Base-by-base conservation (phyloP, 2,113 vertebrate genomes). In the Chrysemys picta region DNA sequence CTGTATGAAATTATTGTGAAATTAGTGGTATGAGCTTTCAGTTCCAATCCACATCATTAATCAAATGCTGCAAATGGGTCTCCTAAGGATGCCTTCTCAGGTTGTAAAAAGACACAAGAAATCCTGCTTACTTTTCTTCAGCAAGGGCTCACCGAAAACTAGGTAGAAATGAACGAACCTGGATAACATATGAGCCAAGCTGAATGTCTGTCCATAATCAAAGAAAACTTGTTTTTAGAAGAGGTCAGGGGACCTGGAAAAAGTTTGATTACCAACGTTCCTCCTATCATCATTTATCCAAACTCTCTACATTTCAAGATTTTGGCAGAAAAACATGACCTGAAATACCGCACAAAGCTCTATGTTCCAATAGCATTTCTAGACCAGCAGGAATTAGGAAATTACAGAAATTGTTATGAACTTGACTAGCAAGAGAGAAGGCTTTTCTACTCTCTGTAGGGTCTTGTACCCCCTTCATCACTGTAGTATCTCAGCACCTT, bases 21-120 rank as follows among this genome's bases (percentile, higher is more conserved):
- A 91, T 94, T 91, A 91, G 90, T 88, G 65, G 85, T 88, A 91
- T 95, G 86, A 93, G 86, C 19, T 35, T 59, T 95, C 59, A 80
- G 88, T 83, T 82, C 79, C 65, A 95, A 95, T 91, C 88, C 78
- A 49, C 87, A 47, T 65, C 78, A 93, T 96, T 91, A 94, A 95
- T 95, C 89, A 95, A 85, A 94, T 92, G 78, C 78, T 87, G 62
- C 49, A 92, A 92, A 91, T 76, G 94, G 93, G 93, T 91, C 93
- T 95, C 62, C 83, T 95, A 91, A 93, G 88, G 72, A 53, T 89
- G 75, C 65, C 49, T 96, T 92, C 75, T 14, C 81, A 93, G 91
- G 95, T 95, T 82, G 86, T 95, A 85, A 83, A 91, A 95, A 95
- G 82, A 59, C 52, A 21, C 47, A 91, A 84, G 88, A 10, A 54